Evolutionary conservation across 2,888 invertebrate species (phyloP).

Genomic region (Sipunculus nudus): DNA sequence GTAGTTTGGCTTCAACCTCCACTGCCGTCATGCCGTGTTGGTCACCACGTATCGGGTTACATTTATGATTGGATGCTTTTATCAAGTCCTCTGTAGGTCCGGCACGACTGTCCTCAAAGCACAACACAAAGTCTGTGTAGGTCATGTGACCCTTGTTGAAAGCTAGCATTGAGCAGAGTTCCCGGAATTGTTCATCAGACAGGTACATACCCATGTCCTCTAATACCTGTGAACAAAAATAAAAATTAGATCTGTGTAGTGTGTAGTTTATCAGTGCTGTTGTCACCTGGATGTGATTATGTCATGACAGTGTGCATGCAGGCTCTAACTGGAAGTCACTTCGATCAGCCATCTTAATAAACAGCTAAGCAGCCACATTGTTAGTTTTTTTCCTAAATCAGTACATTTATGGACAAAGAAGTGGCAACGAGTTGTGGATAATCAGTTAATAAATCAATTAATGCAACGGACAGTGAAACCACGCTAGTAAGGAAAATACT

Average conservation of each 20-base stretch:
- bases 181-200: conserved; percentile 55
- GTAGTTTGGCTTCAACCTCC: conserved; percentile 53
- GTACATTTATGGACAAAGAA: too few species aligned
- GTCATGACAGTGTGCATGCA: too few species aligned
- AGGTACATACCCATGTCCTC: conserved; percentile 51
- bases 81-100: conserved; percentile 45
- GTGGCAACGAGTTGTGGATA: too few species aligned
- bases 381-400: too few species aligned
- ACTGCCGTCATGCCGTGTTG: conserved; percentile 56
- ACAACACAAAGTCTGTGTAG: conserved; percentile 57
- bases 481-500: too few species aligned
- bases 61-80: conserved; percentile 55
- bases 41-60: conserved; percentile 61
- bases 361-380: too few species aligned
- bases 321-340: too few species aligned
- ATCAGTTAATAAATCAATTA: too few species aligned
- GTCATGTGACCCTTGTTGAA: conserved; percentile 53
- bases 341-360: too few species aligned
- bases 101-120: conserved; percentile 55
- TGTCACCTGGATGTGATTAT: neutral
- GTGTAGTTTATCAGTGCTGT: neutral
- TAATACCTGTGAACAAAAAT: conserved; percentile 46
- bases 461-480: too few species aligned
- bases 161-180: conserved; percentile 50
- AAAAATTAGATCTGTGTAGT: neutral